Evolutionary conservation across 2,113 vertebrate genomes (phyloP).

Genomic region (Choloepus hoffmanni): DNA sequence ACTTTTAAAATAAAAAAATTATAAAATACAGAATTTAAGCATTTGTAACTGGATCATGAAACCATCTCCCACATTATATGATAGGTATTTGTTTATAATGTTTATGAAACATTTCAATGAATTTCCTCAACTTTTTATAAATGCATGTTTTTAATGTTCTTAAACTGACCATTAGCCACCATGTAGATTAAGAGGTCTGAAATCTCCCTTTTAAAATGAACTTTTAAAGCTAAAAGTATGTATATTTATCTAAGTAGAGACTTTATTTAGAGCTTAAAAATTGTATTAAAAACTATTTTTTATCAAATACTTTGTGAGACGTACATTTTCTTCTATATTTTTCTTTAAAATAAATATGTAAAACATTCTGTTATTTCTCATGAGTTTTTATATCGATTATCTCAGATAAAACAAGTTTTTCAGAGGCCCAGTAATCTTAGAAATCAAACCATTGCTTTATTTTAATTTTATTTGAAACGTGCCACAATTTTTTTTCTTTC

Average conservation of each 20-base stretch:
- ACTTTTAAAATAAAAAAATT: neutral
- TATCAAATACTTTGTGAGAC: constrained; percentile 44
- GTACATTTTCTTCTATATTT: constrained; percentile 63
- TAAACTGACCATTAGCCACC: constrained; percentile 6
- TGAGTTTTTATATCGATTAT: constrained; percentile 44
- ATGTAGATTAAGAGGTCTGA: constrained; percentile 13
- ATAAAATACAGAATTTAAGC: constrained; percentile 6
- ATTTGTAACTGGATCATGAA: constrained; percentile 30
- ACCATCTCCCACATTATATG: neutral
- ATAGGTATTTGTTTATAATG: constrained; percentile 54
- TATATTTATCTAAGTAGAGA: constrained; percentile 4
- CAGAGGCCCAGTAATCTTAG: neutral
- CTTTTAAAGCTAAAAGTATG: constrained; percentile 43
- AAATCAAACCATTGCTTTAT: constrained; percentile 9
- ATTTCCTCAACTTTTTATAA: constrained; percentile 61
- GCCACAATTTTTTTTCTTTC: neutral
- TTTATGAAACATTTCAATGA: constrained; percentile 59
- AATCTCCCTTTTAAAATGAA: constrained; percentile 61
- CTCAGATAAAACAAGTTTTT: constrained; percentile 10
- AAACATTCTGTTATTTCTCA: constrained; percentile 49
- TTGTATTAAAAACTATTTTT: constrained; percentile 58
- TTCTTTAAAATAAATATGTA: constrained; percentile 76
- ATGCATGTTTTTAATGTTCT: constrained; percentile 57
- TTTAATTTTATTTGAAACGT: constrained; percentile 17
- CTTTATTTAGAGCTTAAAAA: constrained; percentile 54